Base-by-base conservation (phyloP, 1,140 invertebrate species). In the Pseudomyrmex sp. region DNA sequence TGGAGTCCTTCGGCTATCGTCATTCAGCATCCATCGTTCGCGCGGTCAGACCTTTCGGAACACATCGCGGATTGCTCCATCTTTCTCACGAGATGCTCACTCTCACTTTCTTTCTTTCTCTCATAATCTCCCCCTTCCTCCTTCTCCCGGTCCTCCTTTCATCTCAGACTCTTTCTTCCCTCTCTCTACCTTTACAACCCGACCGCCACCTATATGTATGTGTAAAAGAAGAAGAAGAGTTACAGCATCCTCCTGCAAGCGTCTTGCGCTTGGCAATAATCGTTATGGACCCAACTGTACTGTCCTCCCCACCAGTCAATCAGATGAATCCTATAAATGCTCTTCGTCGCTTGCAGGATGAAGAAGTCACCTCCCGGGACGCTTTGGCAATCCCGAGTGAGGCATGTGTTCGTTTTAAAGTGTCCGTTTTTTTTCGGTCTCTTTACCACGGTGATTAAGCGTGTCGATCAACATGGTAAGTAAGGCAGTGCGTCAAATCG, bases 251-350 rank as follows among this genome's bases (percentile, higher is more conserved):
- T 91, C 85, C 63, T 72, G 85, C 72, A 84, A 77, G 84, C 89
- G 82, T 82, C 61, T 86, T 35, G 86, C 76, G 89, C 90, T 66
- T 72, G 44, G 89, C 88, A 83, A 91, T 91, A 92, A 92, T 92
- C 88, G 72, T 76, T 84, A 89, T 93, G 92, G 91, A 93, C 91
- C 92, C 77, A 87, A 87, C 90, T 35, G 85, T 86, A 88, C 88
- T 70, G 74, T 86, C 77, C 59, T 85, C 89, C 89, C 91, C 91
- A 91, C 85, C 85, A 59, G 82, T 56, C 87, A 90, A 93, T 91
- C 91, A 89, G 91, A 90, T 93, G 93, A 94, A 94, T 94, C 94
- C 94, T 94, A 94, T 94, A 94, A 94, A 94, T 94, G 93, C 92
- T 91, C 93, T 92, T 91, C 89, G 90, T 91, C 87, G 62, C 73